Percentiles rank a stretch among this genome's conserved stretches.
phyloP scores from a whole-genome alignment of 2,797 vertebrate genomes.

The Crax fasciolata region DNA sequence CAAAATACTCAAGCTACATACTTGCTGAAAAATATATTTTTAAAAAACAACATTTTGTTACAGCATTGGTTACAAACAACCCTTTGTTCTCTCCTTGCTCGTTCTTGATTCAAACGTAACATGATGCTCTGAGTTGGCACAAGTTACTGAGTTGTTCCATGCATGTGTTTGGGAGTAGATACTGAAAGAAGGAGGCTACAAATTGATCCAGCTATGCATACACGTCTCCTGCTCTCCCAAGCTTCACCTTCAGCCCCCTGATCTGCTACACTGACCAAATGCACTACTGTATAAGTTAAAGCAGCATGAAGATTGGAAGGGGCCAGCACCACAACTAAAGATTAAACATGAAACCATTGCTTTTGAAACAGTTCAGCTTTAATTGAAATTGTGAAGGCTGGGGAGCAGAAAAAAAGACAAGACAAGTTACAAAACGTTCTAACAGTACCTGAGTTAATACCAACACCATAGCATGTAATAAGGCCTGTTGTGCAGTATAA shows the following conservation, averaged over 20 bases:
- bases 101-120: background rate
- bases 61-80: background rate
- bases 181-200: background rate
- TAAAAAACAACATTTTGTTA: background rate
- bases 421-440: background rate
- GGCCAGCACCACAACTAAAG: background rate
- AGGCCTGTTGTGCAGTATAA: background rate
- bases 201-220: background rate
- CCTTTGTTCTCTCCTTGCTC: background rate
- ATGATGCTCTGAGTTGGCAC: background rate
- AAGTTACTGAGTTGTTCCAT: fast-evolving
- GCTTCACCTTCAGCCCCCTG: background rate
- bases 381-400: background rate
- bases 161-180: fast-evolving
- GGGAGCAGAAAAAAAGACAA: background rate
- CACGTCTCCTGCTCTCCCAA: background rate
- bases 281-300: background rate
- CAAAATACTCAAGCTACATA: background rate
- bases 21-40: background rate
- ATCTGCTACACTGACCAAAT: background rate
- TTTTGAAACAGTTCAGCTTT: background rate
- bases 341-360: background rate
- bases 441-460: background rate
- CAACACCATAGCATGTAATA: background rate
- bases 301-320: background rate